A percentile compares a stretch with the other conserved stretches of the same genome.
Evolutionary conservation across 2,888 invertebrate species (phyloP).

Genomic region (Adelognathus sp.): DNA sequence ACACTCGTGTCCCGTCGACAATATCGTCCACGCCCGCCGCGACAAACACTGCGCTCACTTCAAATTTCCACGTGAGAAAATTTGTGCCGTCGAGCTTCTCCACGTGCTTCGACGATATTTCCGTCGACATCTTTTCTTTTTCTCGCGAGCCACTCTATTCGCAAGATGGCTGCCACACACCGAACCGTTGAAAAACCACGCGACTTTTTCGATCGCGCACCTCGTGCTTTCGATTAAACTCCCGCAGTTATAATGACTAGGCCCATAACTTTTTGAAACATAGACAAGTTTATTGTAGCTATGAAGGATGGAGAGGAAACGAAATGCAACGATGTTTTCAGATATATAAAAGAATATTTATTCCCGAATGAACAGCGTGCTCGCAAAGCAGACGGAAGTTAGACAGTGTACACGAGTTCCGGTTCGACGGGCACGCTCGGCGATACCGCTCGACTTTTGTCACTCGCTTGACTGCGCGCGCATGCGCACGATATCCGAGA

Average conservation of each 20-base stretch:
- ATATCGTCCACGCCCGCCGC: slow-evolving; percentile 24
- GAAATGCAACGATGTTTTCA: too few species aligned
- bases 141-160: neutral
- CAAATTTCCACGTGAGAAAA: slow-evolving; percentile 56
- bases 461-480: too few species aligned
- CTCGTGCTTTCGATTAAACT: neutral
- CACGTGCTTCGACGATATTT: slow-evolving; percentile 5
- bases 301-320: too few species aligned
- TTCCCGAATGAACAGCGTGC: too few species aligned
- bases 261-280: slow-evolving; percentile 3
- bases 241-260: neutral
- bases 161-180: slow-evolving; percentile 20
- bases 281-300: too few species aligned
- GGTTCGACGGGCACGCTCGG: too few species aligned
- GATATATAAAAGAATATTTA: too few species aligned
- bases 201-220: neutral
- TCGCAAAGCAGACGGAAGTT: too few species aligned
- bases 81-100: slow-evolving; percentile 48
- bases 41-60: slow-evolving; percentile 16
- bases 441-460: too few species aligned
- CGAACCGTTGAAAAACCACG: neutral
- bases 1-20: slow-evolving; percentile 38
- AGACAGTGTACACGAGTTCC: too few species aligned
- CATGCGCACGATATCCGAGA: too few species aligned
- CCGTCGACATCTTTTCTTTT: slow-evolving; percentile 17